These are phyloP conservation scores for Trichosurus vulpecula DNA, from an alignment of 2,797 vertebrate species.

Conservation along the genomic window DNA sequence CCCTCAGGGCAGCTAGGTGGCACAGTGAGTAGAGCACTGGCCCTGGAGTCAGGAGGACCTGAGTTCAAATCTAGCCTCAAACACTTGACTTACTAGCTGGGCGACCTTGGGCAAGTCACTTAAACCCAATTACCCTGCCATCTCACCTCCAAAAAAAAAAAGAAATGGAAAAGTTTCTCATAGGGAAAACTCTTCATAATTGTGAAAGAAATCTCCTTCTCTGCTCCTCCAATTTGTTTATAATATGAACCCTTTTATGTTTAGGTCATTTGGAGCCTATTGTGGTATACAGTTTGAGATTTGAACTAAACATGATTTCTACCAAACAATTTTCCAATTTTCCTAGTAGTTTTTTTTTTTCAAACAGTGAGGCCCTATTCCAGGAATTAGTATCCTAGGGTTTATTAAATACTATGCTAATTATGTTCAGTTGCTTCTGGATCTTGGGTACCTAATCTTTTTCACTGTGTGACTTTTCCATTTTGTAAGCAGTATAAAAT, in stretches of 20 bases:
- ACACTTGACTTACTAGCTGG: too few relatives aligned
- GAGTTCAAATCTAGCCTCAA: too few relatives aligned
- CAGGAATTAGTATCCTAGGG: background rate
- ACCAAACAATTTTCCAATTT: background rate
- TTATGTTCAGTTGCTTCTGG: background rate
- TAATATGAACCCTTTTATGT: background rate
- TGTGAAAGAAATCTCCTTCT: background rate
- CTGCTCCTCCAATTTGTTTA: background rate
- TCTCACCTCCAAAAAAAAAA: too few relatives aligned
- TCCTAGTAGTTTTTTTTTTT: background rate
- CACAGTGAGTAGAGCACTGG: too few relatives aligned
- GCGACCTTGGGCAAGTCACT: too few relatives aligned
- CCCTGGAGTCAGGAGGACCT: too few relatives aligned
- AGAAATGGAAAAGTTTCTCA: too few relatives aligned
- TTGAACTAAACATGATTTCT: background rate
- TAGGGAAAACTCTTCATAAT: background rate
- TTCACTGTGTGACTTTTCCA: background rate
- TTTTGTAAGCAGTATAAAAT: background rate
- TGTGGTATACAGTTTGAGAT: background rate
- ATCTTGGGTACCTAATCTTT: background rate
- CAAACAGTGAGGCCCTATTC: background rate
- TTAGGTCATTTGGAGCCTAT: background rate
- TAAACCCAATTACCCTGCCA: too few relatives aligned
- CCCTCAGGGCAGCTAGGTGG: too few relatives aligned
- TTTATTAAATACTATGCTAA: background rate